These are phyloP conservation scores for Onchidella celtica DNA, from an alignment of 2,888 invertebrate species.

Conservation along the genomic window DNA sequence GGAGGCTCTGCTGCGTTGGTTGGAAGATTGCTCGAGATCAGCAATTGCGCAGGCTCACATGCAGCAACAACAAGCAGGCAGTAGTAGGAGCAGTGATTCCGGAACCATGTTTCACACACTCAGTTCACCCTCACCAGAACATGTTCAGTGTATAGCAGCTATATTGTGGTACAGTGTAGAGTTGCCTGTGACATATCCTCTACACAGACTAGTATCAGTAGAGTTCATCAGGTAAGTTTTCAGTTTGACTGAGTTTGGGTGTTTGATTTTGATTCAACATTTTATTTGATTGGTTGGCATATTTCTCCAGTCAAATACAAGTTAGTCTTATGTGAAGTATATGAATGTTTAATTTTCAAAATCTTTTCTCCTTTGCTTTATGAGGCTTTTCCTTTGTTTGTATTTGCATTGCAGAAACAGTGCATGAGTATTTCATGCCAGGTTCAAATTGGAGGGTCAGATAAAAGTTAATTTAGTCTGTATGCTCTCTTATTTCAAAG, in stretches of 20 bases:
- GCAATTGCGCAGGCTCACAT: conserved; percentile 52
- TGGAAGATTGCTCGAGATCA: conserved; percentile 83
- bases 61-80: conserved; percentile 39
- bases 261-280: not conserved
- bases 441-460: too few relatives aligned
- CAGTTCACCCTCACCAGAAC: conserved; percentile 75
- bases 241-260: conserved; percentile 42
- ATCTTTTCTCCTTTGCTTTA: too few relatives aligned
- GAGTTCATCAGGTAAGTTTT: conserved; percentile 88
- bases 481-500: too few relatives aligned
- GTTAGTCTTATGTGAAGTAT: too few relatives aligned
- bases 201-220: conserved; percentile 86
- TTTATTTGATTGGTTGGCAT: not conserved
- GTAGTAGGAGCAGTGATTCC: conserved; percentile 6
- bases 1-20: conserved; percentile 86
- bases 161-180: conserved; percentile 86
- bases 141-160: conserved; percentile 88
- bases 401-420: too few relatives aligned
- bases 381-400: too few relatives aligned
- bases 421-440: too few relatives aligned
- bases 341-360: too few relatives aligned
- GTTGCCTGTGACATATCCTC: conserved; percentile 80
- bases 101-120: conserved; percentile 50
- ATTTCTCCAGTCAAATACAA: too few relatives aligned
- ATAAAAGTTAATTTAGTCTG: too few relatives aligned